phyloP scores from a whole-genome alignment of 2,888 invertebrate genomes.

The Amblyteles armatorius region DNA sequence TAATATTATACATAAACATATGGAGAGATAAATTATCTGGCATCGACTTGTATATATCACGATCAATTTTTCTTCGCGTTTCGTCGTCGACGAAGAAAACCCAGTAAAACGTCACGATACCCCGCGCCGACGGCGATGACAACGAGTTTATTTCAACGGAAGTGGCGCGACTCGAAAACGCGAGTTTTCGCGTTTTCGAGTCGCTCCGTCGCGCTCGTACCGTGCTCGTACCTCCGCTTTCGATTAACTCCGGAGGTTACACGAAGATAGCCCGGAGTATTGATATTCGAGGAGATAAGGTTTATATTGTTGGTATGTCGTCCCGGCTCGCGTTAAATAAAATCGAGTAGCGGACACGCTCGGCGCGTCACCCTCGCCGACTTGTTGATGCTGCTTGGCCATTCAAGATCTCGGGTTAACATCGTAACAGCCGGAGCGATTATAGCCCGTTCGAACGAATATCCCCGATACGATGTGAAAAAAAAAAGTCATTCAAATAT shows the following conservation, averaged over 20 bases:
- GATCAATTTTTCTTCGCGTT: not conserved
- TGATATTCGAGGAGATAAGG: constrained; percentile 47
- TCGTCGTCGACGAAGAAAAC: not conserved
- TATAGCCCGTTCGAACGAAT: not conserved
- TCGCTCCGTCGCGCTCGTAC: too few species aligned
- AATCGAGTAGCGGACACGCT: not conserved
- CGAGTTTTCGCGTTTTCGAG: not conserved
- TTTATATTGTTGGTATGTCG: constrained; percentile 34
- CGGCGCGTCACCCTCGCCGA: constrained; percentile 32
- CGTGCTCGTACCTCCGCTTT: too few species aligned
- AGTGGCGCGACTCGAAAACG: not conserved
- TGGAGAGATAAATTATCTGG: not conserved
- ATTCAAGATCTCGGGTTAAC: not conserved
- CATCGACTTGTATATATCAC: too few species aligned
- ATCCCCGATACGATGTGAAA: not conserved
- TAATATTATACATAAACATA: not conserved
- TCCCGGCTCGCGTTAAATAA: constrained; percentile 14
- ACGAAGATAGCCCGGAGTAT: constrained; percentile 25
- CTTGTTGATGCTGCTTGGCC: constrained; percentile 48
- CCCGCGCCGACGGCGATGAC: not conserved
- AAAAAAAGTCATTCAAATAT: not conserved
- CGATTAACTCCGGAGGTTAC: not conserved
- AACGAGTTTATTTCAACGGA: not conserved
- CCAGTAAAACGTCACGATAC: not conserved
- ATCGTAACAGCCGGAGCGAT: not conserved